Conservation (phyloP, 2,888 invertebrate genomes). For the Theretra japonica region DNA sequence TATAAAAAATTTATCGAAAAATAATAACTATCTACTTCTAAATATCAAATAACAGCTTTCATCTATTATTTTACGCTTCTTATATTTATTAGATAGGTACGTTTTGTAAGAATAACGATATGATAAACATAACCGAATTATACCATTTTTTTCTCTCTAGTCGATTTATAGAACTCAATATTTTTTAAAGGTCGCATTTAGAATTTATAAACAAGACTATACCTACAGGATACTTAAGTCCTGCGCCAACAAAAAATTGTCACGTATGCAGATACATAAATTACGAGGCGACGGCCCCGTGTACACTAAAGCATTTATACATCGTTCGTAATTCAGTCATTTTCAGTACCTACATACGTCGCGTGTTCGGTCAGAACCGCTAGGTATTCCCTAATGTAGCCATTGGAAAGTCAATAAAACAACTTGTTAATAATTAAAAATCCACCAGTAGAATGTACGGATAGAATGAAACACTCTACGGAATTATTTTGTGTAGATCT, state of each 20-base stretch:
- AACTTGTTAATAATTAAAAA: conserved; percentile 56
- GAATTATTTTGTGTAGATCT: conserved; percentile 20
- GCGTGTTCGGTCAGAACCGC: conserved; percentile 49
- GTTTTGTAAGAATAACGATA: too few relatives aligned
- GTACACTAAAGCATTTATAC: not conserved
- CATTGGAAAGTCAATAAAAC: conserved; percentile 61
- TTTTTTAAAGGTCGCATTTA: not conserved
- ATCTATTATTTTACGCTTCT: too few relatives aligned
- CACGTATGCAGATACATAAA: not conserved
- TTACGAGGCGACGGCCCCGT: not conserved
- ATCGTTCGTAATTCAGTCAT: conserved; percentile 25
- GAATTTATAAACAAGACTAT: not conserved
- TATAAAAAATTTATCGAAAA: too few relatives aligned
- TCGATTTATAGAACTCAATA: not conserved
- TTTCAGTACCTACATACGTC: conserved; percentile 38
- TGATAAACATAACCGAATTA: too few relatives aligned
- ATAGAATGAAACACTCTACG: conserved; percentile 32
- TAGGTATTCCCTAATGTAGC: conserved; percentile 48
- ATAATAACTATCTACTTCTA: too few relatives aligned
- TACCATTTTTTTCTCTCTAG: too few relatives aligned
- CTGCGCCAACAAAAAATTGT: not conserved
- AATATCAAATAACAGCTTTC: too few relatives aligned
- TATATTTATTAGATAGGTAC: too few relatives aligned
- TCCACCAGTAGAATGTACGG: conserved; percentile 54
- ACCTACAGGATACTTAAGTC: not conserved